Conservation (phyloP, 2,113 vertebrate species). For the Theropithecus gelada region DNA sequence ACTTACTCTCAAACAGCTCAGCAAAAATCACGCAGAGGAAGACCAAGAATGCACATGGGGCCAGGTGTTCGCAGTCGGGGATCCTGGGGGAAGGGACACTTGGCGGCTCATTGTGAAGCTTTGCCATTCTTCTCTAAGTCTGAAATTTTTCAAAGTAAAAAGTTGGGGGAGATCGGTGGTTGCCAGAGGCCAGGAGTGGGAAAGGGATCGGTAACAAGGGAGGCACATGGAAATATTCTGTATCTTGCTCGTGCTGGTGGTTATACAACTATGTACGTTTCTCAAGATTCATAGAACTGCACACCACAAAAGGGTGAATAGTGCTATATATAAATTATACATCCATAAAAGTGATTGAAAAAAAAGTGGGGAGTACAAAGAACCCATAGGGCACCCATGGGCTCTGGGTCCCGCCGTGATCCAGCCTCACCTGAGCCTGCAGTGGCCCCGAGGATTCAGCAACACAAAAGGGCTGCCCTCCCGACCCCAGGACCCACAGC, state of each 20-base stretch:
- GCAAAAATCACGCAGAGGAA: neutral
- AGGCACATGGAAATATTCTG: neutral
- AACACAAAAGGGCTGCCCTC: too few species aligned
- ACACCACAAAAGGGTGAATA: neutral
- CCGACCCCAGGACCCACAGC: neutral
- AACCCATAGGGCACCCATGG: neutral
- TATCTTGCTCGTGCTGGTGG: neutral
- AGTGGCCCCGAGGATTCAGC: neutral
- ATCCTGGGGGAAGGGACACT: neutral
- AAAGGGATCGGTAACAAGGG: too few species aligned
- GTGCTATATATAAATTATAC: neutral
- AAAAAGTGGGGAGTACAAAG: neutral
- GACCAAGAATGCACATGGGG: fast-evolving
- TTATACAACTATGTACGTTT: neutral
- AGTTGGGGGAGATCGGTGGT: neutral
- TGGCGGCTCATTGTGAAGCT: fast-evolving
- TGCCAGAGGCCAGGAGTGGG: neutral
- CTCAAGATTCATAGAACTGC: neutral
- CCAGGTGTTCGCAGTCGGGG: neutral
- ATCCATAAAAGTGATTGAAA: neutral
- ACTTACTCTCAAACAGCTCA: neutral
- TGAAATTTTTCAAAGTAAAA: neutral
- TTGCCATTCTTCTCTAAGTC: neutral
- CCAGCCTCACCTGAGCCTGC: neutral
- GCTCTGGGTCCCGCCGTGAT: neutral